Evolutionary conservation across 2,113 vertebrate genomes (phyloP).

Genomic region (Blennius ocellaris): DNA sequence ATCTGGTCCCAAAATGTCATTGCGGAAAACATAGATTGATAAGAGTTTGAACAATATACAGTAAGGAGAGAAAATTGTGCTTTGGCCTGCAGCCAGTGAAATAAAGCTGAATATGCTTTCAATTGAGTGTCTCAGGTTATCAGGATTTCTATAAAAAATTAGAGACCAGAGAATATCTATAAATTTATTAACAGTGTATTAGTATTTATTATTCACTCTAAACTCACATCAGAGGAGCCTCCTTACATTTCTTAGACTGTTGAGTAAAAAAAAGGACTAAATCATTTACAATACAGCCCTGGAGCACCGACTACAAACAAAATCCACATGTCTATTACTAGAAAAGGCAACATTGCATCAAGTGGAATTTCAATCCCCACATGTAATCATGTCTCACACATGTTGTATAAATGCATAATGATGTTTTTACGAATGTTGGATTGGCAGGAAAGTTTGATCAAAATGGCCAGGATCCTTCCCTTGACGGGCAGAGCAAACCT

Average conservation of each 20-base stretch:
- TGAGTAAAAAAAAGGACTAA: not conserved
- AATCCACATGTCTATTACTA: not conserved
- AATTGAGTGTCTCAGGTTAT: not conserved
- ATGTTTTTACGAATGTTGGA: conserved; percentile 6
- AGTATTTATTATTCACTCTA: not conserved
- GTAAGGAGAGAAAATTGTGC: not conserved
- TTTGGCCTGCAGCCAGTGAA: no score
- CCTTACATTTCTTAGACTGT: not conserved
- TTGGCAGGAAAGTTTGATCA: conserved; percentile 25
- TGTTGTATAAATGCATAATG: conserved; percentile 30
- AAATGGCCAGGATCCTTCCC: conserved; percentile 26
- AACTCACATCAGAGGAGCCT: not conserved
- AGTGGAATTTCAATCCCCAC: not conserved
- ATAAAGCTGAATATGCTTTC: not conserved
- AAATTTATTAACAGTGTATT: not conserved
- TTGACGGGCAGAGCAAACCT: conserved; percentile 8
- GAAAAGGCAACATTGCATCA: not conserved
- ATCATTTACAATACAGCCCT: not conserved
- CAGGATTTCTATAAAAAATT: no score
- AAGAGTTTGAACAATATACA: not conserved
- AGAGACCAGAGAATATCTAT: no score
- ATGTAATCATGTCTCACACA: conserved; percentile 18
- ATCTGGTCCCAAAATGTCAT: not conserved
- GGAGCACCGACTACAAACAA: not conserved
- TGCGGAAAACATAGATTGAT: not conserved